Conservation (phyloP, 1,140 invertebrate species). For the Rhagoletis zephyria region DNA sequence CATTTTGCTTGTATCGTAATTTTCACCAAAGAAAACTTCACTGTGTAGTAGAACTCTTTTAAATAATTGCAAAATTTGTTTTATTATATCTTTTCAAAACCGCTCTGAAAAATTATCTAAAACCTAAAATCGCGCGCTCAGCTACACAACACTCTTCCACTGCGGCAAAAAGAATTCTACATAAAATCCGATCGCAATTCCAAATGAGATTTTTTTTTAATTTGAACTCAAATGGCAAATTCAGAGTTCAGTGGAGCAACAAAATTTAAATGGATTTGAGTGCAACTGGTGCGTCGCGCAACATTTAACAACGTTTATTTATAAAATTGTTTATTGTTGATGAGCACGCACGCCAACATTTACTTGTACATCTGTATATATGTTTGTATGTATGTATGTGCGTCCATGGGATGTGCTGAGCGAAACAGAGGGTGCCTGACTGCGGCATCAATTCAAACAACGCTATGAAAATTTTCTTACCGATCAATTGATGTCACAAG, state of each 20-base stretch:
- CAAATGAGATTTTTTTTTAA: neutral
- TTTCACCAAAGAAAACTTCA: too few relatives aligned
- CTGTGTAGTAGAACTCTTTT: too few relatives aligned
- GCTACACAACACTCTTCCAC: neutral
- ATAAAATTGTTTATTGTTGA: slow-evolving; percentile 47
- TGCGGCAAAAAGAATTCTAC: neutral
- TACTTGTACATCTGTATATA: neutral
- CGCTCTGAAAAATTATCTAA: neutral
- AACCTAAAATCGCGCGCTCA: neutral
- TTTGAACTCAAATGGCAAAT: neutral
- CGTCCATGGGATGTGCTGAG: neutral
- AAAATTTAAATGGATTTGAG: slow-evolving; percentile 32
- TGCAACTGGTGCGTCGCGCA: slow-evolving; percentile 18
- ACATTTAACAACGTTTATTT: slow-evolving; percentile 37
- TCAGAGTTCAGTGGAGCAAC: slow-evolving; percentile 11
- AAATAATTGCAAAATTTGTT: too few relatives aligned
- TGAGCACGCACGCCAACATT: slow-evolving; percentile 16
- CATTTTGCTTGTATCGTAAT: too few relatives aligned
- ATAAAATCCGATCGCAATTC: neutral
- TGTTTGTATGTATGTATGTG: neutral
- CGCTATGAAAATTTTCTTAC: slow-evolving; percentile 12
- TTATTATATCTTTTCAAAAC: too few relatives aligned
- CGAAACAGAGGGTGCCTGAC: neutral
- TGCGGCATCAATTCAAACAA: neutral
- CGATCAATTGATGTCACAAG: slow-evolving; percentile 3